Base-by-base conservation (phyloP, 1,140 invertebrate species). In the Brachionus manjavacas region DNA sequence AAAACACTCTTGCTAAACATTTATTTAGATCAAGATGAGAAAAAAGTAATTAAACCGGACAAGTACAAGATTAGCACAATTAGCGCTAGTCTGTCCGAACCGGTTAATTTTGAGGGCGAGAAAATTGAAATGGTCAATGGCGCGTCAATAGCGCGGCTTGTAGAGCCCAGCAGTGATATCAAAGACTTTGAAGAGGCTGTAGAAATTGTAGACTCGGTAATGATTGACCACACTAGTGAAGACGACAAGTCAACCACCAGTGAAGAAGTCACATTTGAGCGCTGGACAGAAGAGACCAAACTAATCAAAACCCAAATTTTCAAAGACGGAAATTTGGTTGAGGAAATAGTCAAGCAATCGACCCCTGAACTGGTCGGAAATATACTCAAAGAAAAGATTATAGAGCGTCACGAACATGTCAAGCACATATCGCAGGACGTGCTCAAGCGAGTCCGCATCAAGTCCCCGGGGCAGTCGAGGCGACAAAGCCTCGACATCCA, bases 181-280 rank as follows among this genome's bases (percentile, higher is more conserved):
- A 23, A 64, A 1, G 79, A 81, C 39, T 81, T 81, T 68, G 79
- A 81, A 31, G 52, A 60, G n/a, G 39, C 79, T 23, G 79, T 81
- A 6, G 79, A 81, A 11, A 68, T 81, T 25, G 41, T 68, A 14
- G 79, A 68, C 28, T 81, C 79, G 39, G 79, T 81, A 4, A 28
- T 81, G 8, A 68, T 83, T 72, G 81, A 83, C 12, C 81, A 83
- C 49, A 28, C 68, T 4, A 83, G 64, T 14, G 81, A 83, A 39
- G 76, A 80, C 16, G 76, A 80, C 35, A 80, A 80, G 39, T 80
- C 76, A 11, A 60, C 49, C 1, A 60, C 76, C 8, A 80, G 76
- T 9, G 76, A 80, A 64, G 76, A 80, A 35, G 76, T 60, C 1
- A 41, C 52, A 1, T 80, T 80, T 64, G 76, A 80, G 31, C n/a